A percentile compares a stretch with the other conserved stretches of the same genome.
Evolutionary conservation across 2,797 vertebrate species (phyloP).

Genomic region (Fundulus diaphanus): DNA sequence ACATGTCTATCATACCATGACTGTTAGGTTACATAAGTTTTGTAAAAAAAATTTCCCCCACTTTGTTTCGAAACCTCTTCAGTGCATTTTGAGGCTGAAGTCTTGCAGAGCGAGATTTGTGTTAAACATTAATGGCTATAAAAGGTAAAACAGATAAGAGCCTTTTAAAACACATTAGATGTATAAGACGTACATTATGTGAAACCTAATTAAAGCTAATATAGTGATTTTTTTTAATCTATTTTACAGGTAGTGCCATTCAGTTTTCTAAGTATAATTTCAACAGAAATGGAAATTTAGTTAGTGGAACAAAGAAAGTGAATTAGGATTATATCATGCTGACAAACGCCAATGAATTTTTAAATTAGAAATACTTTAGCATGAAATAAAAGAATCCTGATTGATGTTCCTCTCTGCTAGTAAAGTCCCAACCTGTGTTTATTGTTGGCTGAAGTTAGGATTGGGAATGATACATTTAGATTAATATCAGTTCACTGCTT

Average conservation of each 20-base stretch:
- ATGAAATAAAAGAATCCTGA: neutral
- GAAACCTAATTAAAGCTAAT: neutral
- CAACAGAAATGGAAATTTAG: neutral
- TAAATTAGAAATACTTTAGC: neutral
- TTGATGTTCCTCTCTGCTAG: neutral
- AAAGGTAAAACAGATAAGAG: slow-evolving; percentile 3
- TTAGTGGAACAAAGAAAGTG: neutral
- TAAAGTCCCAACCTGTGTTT: neutral
- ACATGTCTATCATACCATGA: neutral
- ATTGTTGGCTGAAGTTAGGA: neutral
- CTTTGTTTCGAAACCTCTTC: neutral
- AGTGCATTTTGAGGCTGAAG: too few relatives aligned
- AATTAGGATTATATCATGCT: neutral
- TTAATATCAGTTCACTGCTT: neutral
- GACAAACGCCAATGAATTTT: neutral
- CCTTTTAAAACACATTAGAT: neutral
- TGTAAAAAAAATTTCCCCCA: too few relatives aligned
- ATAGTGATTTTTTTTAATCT: neutral
- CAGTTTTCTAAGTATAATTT: slow-evolving; percentile 6
- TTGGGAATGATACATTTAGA: neutral
- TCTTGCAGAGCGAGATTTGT: too few relatives aligned
- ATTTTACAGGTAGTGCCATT: neutral
- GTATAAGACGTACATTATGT: neutral
- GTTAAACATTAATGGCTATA: slow-evolving; percentile 6
- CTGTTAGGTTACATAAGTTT: neutral